These are phyloP conservation scores for Eupithecia vulgata DNA, from an alignment of 2,888 invertebrate genomes.

Conservation along the genomic window DNA sequence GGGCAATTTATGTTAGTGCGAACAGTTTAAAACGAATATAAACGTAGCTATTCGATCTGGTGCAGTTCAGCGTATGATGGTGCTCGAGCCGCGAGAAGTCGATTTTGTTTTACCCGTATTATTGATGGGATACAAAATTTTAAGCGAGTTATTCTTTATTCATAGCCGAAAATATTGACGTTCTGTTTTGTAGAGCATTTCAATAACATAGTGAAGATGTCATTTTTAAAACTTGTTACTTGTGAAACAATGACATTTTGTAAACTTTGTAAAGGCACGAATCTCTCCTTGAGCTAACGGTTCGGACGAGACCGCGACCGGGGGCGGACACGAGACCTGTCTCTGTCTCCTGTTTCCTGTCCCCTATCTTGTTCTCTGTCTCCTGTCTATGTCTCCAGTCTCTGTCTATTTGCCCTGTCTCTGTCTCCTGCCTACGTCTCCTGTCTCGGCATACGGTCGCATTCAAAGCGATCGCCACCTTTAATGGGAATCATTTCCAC, in stretches of 20 bases:
- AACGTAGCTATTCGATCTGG: conserved; percentile 45
- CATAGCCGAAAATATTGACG: conserved; percentile 1
- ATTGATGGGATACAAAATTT: conserved; percentile 53
- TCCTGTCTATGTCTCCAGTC: too few species aligned
- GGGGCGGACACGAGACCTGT: too few species aligned
- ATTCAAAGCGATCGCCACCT: too few species aligned
- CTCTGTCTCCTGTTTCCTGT: too few species aligned
- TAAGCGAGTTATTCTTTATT: conserved; percentile 34
- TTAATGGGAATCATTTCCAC: conserved; percentile 34
- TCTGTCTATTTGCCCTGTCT: too few species aligned
- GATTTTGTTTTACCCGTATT: conserved; percentile 52
- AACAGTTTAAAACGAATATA: conserved; percentile 53
- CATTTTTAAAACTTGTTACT: not conserved
- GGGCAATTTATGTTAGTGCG: conserved; percentile 51
- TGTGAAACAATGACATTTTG: not conserved
- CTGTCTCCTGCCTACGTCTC: too few species aligned
- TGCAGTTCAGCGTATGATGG: conserved; percentile 49
- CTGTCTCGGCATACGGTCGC: too few species aligned
- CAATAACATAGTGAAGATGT: not conserved
- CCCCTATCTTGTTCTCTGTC: too few species aligned
- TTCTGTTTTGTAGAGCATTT: not conserved
- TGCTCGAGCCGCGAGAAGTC: conserved; percentile 50
- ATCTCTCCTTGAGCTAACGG: too few species aligned
- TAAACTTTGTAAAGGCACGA: conserved; percentile 1
- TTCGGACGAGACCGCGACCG: too few species aligned